Conservation (phyloP, 2,113 vertebrate genomes). For the Excalfactoria chinensis region DNA sequence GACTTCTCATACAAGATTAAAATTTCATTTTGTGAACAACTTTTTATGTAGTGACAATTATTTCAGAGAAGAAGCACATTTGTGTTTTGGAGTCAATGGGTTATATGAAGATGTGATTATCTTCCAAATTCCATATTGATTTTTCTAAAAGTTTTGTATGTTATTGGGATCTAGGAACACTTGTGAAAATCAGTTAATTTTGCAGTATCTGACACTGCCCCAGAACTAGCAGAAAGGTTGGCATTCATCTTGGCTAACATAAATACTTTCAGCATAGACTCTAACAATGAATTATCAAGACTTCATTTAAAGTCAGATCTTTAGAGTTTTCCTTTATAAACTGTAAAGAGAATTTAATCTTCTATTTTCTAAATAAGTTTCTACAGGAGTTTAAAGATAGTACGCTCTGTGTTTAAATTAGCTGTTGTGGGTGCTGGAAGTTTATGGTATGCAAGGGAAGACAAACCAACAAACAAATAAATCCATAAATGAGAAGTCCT, state of each 20-base stretch:
- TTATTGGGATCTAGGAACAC: background rate
- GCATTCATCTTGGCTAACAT: constrained; percentile 15
- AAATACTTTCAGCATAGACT: constrained; percentile 21
- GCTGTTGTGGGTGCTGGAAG: background rate
- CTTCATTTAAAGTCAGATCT: background rate
- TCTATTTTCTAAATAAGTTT: background rate
- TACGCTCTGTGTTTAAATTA: background rate
- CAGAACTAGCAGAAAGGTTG: background rate
- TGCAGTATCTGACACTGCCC: background rate
- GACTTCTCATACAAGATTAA: background rate
- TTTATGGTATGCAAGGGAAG: background rate
- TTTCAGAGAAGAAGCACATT: constrained; percentile 14
- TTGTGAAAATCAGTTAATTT: constrained; percentile 46
- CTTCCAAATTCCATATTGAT: constrained; percentile 50
- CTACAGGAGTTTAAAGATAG: background rate
- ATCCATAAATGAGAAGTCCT: background rate
- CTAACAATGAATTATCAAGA: background rate
- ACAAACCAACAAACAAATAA: background rate
- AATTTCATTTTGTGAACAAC: constrained; percentile 8
- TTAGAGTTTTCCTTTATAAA: background rate
- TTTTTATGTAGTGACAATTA: constrained; percentile 9
- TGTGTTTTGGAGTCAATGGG: constrained; percentile 32
- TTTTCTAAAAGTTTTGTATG: constrained; percentile 36
- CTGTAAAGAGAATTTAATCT: constrained; percentile 23
- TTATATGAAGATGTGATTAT: background rate